phyloP scores from a whole-genome alignment of 1,140 invertebrate species.

The Leptopilina clavipes region DNA sequence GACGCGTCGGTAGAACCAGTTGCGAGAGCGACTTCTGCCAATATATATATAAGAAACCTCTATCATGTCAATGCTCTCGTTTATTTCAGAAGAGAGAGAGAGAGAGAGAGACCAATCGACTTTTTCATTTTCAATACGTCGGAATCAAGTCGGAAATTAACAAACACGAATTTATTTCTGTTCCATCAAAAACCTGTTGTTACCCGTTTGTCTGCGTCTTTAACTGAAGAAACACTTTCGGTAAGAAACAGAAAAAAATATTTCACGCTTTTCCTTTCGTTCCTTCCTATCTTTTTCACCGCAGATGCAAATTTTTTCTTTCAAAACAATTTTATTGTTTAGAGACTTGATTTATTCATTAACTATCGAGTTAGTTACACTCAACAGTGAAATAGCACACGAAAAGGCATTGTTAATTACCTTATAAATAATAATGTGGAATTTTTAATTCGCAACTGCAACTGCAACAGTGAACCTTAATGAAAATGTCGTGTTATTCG shows the following conservation, averaged over 20 bases:
- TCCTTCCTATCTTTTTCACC: not conserved
- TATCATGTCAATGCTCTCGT: conserved; percentile 7
- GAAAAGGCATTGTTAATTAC: conserved; percentile 30
- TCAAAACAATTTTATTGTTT: conserved; percentile 25
- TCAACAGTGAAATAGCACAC: conserved; percentile 16
- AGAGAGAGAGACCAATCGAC: conserved; percentile 5
- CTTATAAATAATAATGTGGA: conserved; percentile 30
- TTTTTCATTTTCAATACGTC: conserved; percentile 19
- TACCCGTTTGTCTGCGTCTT: too few species aligned
- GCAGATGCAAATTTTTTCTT: conserved; percentile 8
- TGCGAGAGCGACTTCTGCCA: not conserved
- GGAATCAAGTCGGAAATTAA: conserved; percentile 2
- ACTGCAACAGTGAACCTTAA: conserved; percentile 6
- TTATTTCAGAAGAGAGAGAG: not conserved
- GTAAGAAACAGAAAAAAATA: not conserved
- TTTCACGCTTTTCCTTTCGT: not conserved
- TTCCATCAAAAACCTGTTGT: not conserved
- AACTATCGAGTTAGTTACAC: not conserved
- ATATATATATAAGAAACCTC: not conserved
- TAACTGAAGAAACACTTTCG: not conserved
- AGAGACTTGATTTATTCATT: not conserved
- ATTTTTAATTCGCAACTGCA: conserved; percentile 14
- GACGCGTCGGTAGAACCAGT: conserved; percentile 31
- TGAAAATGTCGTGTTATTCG: conserved; percentile 31
- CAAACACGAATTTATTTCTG: not conserved